phyloP scores from a whole-genome alignment of 2,888 invertebrate species.

The Xanthostigma xanthostigma region DNA sequence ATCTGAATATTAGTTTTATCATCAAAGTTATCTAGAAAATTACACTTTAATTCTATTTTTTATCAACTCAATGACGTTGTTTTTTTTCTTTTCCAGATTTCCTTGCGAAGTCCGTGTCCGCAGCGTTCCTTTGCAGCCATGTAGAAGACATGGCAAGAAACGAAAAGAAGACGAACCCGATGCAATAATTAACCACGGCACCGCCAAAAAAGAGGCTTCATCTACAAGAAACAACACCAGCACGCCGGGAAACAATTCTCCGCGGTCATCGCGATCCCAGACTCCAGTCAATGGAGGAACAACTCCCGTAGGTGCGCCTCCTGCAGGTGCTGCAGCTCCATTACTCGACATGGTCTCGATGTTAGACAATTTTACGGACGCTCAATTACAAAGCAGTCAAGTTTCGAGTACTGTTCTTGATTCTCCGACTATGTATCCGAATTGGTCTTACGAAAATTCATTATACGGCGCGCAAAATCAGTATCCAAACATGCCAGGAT shows the following conservation, averaged over 20 bases:
- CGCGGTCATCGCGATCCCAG: constrained; percentile 14
- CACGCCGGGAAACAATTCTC: constrained; percentile 17
- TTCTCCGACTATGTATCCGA: constrained; percentile 17
- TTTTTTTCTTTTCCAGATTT: constrained; percentile 46
- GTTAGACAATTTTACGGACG: constrained; percentile 62
- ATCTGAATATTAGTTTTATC: constrained; percentile 14
- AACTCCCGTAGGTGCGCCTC: constrained; percentile 13
- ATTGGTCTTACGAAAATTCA: constrained; percentile 20
- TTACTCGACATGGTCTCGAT: constrained; percentile 60
- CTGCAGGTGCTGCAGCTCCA: constrained; percentile 28
- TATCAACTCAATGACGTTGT: too few relatives aligned
- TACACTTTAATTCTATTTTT: too few relatives aligned
- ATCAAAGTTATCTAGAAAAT: too few relatives aligned
- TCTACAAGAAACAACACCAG: constrained; percentile 16
- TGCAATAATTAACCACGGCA: constrained; percentile 28
- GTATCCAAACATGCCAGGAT: constrained; percentile 4
- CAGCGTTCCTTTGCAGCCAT: constrained; percentile 70
- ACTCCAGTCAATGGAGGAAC: constrained; percentile 20
- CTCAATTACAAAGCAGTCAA: constrained; percentile 70
- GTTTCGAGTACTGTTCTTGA: constrained; percentile 73
- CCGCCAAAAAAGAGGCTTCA: constrained; percentile 16
- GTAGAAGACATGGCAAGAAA: constrained; percentile 63
- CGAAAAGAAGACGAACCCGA: constrained; percentile 54
- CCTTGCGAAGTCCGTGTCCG: constrained; percentile 77
- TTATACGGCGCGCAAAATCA: constrained; percentile 12